Base-by-base conservation (phyloP, 23 tunicate species). In the Diplosoma virens region DNA sequence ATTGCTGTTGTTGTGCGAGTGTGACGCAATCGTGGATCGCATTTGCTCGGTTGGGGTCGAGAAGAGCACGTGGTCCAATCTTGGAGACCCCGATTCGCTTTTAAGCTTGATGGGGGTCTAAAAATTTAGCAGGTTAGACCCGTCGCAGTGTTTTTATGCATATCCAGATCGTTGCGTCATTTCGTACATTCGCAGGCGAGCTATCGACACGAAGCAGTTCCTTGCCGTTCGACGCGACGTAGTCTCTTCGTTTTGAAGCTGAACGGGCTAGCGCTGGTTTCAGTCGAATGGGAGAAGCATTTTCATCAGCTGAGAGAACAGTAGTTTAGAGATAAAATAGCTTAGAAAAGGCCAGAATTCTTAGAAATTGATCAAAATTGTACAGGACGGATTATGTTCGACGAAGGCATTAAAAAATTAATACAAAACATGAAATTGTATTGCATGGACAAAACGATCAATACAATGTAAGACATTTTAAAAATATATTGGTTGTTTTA, bases 231-330 rank as follows among this genome's bases (percentile, higher is more conserved):
- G 52, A 34, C 5, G 46, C 78, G 14, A 33, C 78, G 48, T 47
- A 55, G n/a, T 71, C 80, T 6, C 92, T 52, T 27, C 78, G 46
- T 77, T 84, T 84, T 33, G 92, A 71, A 33, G 92, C 92, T 26
- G 82, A 75, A 41, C 92, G 79, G 30, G 92, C 92, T 2, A 86
- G 76, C 1, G 92, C 46, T 1, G 92, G 84, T 46, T 86, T 86
- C 66, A 67, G 30, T 17, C 33, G 33, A 21, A 82, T 74, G 1
- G 87, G 87, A 4, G 79, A 63, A 11, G 45, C 22, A 3, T 33
- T 18, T 4, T 67, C 74, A 16, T 67, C 74, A 35, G 74, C 50
- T 35, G 52, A n/a, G n/a, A n/a, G n/a, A n/a, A n/a, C n/a, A n/a
- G n/a, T n/a, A n/a, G n/a, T n/a, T n/a, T n/a, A n/a, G n/a, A n/a